Conservation (phyloP, 2,113 vertebrate genomes). For the Syngnathoides biaculeatus region DNA sequence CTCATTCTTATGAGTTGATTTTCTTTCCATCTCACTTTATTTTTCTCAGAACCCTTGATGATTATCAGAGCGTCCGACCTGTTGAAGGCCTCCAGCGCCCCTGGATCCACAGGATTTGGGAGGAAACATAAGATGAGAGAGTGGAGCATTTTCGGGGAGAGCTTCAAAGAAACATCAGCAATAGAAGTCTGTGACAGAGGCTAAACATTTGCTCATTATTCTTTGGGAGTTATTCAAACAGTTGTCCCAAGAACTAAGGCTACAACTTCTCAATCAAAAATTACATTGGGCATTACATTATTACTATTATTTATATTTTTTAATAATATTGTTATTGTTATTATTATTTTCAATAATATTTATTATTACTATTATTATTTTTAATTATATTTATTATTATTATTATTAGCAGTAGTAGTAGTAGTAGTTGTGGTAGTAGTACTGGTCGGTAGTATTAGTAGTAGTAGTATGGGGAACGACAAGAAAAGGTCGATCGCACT, state of each 20-base stretch:
- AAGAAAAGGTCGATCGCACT: neutral
- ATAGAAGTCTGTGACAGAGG: constrained; percentile 80
- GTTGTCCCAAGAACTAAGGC: neutral
- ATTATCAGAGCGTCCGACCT: constrained; percentile 70
- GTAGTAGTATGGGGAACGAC: too few species aligned
- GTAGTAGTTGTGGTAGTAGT: too few species aligned
- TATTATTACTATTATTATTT: too few species aligned
- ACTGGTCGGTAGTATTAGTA: too few species aligned
- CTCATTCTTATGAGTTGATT: constrained; percentile 9
- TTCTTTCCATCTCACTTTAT: constrained; percentile 49
- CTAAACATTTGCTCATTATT: neutral
- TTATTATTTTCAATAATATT: too few species aligned
- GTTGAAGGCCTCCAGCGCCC: constrained; percentile 64
- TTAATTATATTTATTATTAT: too few species aligned
- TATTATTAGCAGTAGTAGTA: too few species aligned
- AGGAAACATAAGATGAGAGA: constrained; percentile 70
- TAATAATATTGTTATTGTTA: too few species aligned
- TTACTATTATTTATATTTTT: neutral
- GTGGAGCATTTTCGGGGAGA: constrained; percentile 75
- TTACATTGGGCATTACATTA: neutral
- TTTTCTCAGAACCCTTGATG: constrained; percentile 72
- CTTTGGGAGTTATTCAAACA: too few species aligned
- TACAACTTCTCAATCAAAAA: neutral
- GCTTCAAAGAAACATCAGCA: constrained; percentile 74
- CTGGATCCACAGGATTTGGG: constrained; percentile 45